A percentile compares a stretch with the other conserved stretches of the same genome.
phyloP scores from a whole-genome alignment of 2,888 invertebrate species.

The Ypsolopha sequella region DNA sequence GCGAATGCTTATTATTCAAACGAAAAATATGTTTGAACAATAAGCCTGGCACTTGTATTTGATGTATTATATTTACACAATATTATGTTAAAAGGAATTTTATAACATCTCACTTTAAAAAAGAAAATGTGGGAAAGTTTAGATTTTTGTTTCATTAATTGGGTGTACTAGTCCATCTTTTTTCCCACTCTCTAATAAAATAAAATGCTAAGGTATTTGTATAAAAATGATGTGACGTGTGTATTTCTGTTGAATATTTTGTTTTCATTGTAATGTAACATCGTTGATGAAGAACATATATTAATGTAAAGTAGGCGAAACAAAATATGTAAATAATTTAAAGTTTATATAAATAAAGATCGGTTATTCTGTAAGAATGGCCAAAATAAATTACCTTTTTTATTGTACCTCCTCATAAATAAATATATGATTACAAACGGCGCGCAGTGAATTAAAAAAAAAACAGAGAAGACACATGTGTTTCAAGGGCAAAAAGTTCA shows the following conservation, averaged over 20 bases:
- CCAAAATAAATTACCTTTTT: conserved; percentile 28
- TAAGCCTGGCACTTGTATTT: not conserved
- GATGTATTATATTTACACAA: not conserved
- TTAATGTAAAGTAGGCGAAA: conserved; percentile 67
- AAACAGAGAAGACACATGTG: too few species aligned
- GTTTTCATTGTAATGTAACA: conserved; percentile 69
- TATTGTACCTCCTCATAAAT: conserved; percentile 1
- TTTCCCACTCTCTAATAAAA: conserved; percentile 45
- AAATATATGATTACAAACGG: too few species aligned
- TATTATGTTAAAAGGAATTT: not conserved
- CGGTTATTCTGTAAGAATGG: conserved; percentile 57
- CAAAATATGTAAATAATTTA: conserved; percentile 69
- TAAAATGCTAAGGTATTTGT: conserved; percentile 26
- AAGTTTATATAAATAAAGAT: conserved; percentile 69
- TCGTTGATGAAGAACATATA: conserved; percentile 52
- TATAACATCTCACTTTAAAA: not conserved
- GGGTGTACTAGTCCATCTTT: conserved; percentile 59
- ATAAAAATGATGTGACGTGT: conserved; percentile 18
- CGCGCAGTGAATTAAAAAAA: too few species aligned
- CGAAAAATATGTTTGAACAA: not conserved
- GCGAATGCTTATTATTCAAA: not conserved
- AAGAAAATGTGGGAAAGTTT: conserved; percentile 32
- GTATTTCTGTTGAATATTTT: conserved; percentile 63
- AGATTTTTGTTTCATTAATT: conserved; percentile 50
- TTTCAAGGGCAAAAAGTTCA: too few species aligned